A percentile compares a stretch with the other conserved stretches of the same genome.
Evolutionary conservation across 2,888 invertebrate genomes (phyloP).

Genomic region (Brachyptera risi): DNA sequence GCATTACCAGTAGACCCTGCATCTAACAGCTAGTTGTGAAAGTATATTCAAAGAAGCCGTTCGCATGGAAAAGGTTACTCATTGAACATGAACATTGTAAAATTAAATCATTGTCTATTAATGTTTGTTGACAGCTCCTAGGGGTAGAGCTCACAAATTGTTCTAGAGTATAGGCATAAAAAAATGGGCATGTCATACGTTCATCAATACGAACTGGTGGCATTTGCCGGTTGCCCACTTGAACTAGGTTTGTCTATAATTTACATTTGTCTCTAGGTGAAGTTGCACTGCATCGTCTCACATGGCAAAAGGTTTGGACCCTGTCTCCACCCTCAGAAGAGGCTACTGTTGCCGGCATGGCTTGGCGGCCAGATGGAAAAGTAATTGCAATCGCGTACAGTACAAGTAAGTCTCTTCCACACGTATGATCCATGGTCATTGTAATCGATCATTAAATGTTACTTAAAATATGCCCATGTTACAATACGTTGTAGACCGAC

Average conservation of each 20-base stretch:
- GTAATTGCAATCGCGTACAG: constrained; percentile 69
- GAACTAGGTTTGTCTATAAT: background rate
- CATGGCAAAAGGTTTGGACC: constrained; percentile 91
- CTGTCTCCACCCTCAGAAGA: constrained; percentile 73
- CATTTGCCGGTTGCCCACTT: background rate
- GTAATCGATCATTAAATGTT: too few species aligned
- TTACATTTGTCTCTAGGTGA: constrained; percentile 58
- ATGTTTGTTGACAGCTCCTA: too few species aligned
- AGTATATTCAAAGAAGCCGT: too few species aligned
- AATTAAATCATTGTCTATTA: background rate
- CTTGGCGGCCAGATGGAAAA: constrained; percentile 95
- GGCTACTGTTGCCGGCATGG: constrained; percentile 68
- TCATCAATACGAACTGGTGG: background rate
- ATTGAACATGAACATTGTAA: too few species aligned
- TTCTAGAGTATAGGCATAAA: background rate
- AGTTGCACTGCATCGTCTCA: constrained; percentile 80
- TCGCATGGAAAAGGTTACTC: too few species aligned
- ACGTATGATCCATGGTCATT: too few species aligned
- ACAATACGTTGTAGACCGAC: too few species aligned
- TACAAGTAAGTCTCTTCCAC: constrained; percentile 40
- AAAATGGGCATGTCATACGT: background rate
- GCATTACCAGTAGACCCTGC: too few species aligned
- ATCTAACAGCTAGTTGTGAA: too few species aligned
- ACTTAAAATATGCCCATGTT: too few species aligned
- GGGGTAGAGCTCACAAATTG: too few species aligned